phyloP scores from a whole-genome alignment of 2,888 invertebrate genomes.

The Netelia fuscicornis region DNA sequence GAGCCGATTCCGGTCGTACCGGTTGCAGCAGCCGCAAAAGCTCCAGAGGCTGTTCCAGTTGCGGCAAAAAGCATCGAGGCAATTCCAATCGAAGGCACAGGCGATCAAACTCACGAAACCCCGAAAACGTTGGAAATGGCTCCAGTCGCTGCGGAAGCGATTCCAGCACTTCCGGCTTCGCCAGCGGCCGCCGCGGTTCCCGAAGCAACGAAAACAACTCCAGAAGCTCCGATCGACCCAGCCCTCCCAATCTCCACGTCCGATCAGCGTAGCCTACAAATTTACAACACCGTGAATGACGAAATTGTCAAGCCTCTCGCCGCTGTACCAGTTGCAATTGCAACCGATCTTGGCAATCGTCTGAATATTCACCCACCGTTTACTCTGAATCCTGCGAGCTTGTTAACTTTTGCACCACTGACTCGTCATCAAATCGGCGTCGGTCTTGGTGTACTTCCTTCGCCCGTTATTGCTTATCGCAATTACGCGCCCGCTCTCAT shows the following conservation, averaged over 20 bases:
- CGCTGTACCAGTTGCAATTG: conserved; percentile 4
- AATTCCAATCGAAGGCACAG: background rate
- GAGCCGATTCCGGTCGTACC: conserved; percentile 20
- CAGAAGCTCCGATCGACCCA: background rate
- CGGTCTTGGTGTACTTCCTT: conserved; percentile 55
- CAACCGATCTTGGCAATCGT: conserved; percentile 75
- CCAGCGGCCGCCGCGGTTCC: background rate
- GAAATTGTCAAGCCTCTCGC: conserved; percentile 23
- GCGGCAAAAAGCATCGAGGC: conserved; percentile 1
- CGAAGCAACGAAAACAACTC: no score
- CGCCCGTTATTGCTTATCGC: conserved; percentile 46
- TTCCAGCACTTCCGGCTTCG: no score
- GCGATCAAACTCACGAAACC: no score
- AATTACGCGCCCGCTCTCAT: conserved; percentile 27
- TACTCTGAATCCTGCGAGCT: conserved; percentile 1
- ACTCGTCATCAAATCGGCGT: conserved; percentile 46
- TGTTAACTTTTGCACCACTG: conserved; percentile 15
- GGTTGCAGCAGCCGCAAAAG: background rate
- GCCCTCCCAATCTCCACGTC: conserved; percentile 79
- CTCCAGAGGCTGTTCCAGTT: background rate
- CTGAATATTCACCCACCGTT: conserved; percentile 3
- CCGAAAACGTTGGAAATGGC: no score
- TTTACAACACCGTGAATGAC: conserved; percentile 53
- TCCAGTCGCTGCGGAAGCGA: no score
- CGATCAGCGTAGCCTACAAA: conserved; percentile 74